These are phyloP conservation scores for Eilema depressum DNA, from an alignment of 2,888 invertebrate genomes.

Conservation along the genomic window DNA sequence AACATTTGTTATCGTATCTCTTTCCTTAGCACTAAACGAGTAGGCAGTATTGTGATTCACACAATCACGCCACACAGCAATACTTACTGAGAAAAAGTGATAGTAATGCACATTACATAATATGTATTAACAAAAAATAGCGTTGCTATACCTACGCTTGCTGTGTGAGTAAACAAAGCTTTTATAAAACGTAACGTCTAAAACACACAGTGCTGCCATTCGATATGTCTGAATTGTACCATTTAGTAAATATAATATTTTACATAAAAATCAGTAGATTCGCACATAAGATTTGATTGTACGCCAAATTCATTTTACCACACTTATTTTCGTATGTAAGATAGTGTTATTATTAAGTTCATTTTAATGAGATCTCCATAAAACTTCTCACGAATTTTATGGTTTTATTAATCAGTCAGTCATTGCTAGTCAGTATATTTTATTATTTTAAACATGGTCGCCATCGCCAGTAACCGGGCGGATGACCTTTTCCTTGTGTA, in stretches of 20 bases:
- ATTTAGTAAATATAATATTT: not conserved
- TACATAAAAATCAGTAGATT: too few species aligned
- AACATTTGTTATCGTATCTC: not conserved
- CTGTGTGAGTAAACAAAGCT: not conserved
- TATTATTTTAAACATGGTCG: too few species aligned
- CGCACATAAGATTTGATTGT: too few species aligned
- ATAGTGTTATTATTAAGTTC: too few species aligned
- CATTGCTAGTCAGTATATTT: too few species aligned
- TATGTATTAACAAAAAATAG: not conserved
- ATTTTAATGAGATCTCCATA: too few species aligned
- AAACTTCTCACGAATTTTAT: too few species aligned
- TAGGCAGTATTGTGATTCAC: not conserved
- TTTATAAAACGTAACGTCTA: not conserved
- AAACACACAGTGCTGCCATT: not conserved
- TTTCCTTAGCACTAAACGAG: not conserved
- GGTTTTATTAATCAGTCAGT: too few species aligned
- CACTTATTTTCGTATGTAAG: too few species aligned
- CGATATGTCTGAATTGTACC: not conserved
- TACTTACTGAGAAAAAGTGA: not conserved
- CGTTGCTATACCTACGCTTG: not conserved
- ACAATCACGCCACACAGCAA: not conserved
- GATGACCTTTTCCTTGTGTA: too few species aligned
- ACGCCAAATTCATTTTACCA: too few species aligned
- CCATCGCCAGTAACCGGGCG: too few species aligned
- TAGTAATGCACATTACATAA: not conserved